A percentile compares a stretch with the other conserved stretches of the same genome.
Evolutionary conservation across 53 echinoderm and acorn worm species (phyloP).

Genomic region (Glandiceps talaboti): DNA sequence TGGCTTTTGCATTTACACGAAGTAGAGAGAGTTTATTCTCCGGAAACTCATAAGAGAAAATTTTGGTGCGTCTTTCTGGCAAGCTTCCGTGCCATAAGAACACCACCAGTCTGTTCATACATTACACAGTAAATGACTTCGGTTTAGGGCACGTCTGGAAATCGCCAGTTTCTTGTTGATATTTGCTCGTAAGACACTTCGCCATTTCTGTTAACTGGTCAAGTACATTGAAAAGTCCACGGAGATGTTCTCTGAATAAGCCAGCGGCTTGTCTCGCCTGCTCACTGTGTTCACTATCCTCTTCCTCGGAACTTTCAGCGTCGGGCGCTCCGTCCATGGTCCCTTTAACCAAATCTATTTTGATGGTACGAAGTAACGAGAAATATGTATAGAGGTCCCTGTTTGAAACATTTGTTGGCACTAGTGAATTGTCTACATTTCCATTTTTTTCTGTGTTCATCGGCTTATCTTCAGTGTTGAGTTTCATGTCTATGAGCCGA

Average conservation of each 20-base stretch:
- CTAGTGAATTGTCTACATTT: background rate
- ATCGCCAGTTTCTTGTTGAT: conserved; percentile 80
- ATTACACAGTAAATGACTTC: conserved; percentile 49
- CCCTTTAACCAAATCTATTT: conserved; percentile 74
- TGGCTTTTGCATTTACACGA: no score
- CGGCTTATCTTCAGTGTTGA: conserved; percentile 12
- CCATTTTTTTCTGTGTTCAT: background rate
- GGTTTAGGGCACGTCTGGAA: conserved; percentile 72
- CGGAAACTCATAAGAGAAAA: no score
- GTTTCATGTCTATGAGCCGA: conserved; percentile 76
- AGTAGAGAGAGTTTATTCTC: no score
- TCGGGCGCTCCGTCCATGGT: conserved; percentile 19
- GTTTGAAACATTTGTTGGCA: background rate
- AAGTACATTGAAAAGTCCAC: conserved; percentile 59
- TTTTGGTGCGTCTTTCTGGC: no score
- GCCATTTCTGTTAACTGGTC: conserved; percentile 78
- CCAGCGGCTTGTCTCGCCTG: conserved; percentile 40
- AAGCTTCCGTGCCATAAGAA: no score
- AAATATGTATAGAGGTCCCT: conserved; percentile 58
- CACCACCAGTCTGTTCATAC: no score
- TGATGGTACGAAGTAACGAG: conserved; percentile 83
- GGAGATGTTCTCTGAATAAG: conserved; percentile 77
- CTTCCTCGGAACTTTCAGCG: conserved; percentile 13
- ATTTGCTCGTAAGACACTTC: conserved; percentile 57
- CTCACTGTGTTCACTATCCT: conserved; percentile 16